Percentiles rank a stretch among this genome's conserved stretches.
These are phyloP conservation scores for Andrena minutula DNA, from an alignment of 2,888 invertebrate genomes.

Conservation along the genomic window DNA sequence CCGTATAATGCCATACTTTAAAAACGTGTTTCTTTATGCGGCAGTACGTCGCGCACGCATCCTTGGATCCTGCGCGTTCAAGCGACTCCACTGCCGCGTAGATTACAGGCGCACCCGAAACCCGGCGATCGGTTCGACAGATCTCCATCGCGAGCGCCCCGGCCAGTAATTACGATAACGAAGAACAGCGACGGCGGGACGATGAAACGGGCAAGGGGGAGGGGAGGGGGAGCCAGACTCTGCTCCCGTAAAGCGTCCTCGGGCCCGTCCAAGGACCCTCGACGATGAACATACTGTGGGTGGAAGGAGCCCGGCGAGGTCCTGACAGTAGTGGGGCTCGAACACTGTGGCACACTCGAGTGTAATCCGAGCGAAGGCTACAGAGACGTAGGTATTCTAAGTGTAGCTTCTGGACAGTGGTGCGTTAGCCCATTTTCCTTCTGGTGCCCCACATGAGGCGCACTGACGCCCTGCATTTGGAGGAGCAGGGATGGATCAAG, in stretches of 20 bases:
- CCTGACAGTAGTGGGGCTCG: too few species aligned
- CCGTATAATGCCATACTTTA: slow-evolving; percentile 47
- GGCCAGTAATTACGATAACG: slow-evolving; percentile 43
- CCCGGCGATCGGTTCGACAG: slow-evolving; percentile 27
- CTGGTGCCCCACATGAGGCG: too few species aligned
- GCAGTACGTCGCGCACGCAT: not conserved
- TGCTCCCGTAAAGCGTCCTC: slow-evolving; percentile 28
- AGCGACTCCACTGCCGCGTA: slow-evolving; percentile 24
- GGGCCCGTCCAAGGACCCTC: slow-evolving; percentile 29
- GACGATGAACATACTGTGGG: not conserved
- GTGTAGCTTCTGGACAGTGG: too few species aligned
- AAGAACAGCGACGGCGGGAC: slow-evolving; percentile 5
- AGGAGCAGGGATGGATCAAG: too few species aligned
- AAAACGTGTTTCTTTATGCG: slow-evolving; percentile 53
- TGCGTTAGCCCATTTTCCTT: too few species aligned
- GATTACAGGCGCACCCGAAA: slow-evolving; percentile 49
- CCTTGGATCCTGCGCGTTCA: not conserved
- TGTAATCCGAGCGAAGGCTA: too few species aligned
- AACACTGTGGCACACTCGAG: too few species aligned
- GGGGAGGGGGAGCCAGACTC: not conserved
- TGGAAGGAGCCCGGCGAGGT: too few species aligned
- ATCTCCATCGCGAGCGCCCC: slow-evolving; percentile 36
- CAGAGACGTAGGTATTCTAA: too few species aligned
- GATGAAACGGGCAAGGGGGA: not conserved
- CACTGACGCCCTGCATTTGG: too few species aligned